Evolutionary conservation across 2,797 vertebrate genomes (phyloP).

Genomic region (Coccyzus lansbergi): DNA sequence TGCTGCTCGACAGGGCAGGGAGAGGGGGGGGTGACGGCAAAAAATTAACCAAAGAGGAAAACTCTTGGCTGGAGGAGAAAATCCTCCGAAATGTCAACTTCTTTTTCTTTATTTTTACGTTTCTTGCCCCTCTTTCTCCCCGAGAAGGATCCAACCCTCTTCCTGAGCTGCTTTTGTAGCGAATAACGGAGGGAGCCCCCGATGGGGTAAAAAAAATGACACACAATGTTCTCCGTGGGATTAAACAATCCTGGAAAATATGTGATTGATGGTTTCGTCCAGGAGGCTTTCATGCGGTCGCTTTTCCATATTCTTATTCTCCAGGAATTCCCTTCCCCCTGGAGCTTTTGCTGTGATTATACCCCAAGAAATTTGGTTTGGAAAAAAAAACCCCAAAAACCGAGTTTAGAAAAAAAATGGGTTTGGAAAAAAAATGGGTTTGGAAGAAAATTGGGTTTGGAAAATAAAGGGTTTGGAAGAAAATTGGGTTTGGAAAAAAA

Average conservation of each 20-base stretch:
- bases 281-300: neutral
- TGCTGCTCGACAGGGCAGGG: neutral
- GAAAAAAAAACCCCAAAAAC: too few species aligned
- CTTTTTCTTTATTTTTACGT: slow-evolving; percentile 11
- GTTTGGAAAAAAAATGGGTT: too few species aligned
- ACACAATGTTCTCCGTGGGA: neutral
- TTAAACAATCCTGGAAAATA: neutral
- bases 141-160: slow-evolving; percentile 3
- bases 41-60: neutral
- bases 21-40: neutral
- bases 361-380: neutral
- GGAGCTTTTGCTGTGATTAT: neutral
- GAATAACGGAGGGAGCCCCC: neutral
- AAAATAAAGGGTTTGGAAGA: too few species aligned
- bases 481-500: too few species aligned
- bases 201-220: neutral
- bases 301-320: neutral
- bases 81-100: slow-evolving; percentile 1
- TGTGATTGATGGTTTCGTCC: slow-evolving; percentile 5
- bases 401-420: too few species aligned
- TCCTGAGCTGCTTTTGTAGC: slow-evolving; percentile 27
- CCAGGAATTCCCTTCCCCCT: neutral
- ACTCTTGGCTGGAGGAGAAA: slow-evolving; percentile 10
- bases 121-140: neutral
- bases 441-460: too few species aligned